Conservation (phyloP, 2,797 vertebrate species). For the Acrocephalus scirpaceus region DNA sequence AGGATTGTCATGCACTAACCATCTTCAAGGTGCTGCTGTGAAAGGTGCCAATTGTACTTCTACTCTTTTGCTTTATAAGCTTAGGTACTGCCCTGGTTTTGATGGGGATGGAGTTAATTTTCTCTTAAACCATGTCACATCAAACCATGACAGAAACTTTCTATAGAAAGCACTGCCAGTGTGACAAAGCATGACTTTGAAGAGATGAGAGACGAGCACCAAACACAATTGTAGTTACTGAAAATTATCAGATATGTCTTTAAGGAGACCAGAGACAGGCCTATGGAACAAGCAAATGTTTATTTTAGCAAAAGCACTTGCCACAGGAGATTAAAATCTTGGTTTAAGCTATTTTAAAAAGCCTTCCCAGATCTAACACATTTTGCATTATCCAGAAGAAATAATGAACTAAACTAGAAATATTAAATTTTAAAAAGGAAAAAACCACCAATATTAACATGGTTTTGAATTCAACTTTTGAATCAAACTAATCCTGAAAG, state of each 20-base stretch:
- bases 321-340: background rate
- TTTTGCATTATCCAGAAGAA: background rate
- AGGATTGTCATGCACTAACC: background rate
- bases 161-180: background rate
- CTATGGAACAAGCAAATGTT: background rate
- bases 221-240: background rate
- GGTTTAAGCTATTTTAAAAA: background rate
- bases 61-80: background rate
- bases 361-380: background rate
- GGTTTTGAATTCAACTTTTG: background rate
- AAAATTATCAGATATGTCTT: background rate
- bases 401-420: background rate
- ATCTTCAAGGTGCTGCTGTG: background rate
- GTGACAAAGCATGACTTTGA: background rate
- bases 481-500: background rate
- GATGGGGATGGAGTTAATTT: background rate
- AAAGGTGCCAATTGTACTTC: background rate
- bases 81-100: background rate
- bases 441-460: background rate
- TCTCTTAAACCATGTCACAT: background rate
- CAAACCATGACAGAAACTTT: background rate
- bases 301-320: background rate
- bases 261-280: background rate
- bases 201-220: background rate
- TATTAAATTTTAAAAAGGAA: background rate